A percentile compares a stretch with the other conserved stretches of the same genome.
These are phyloP conservation scores for Pseudochromis fuscus DNA, from an alignment of 2,797 vertebrate species.

Conservation along the genomic window DNA sequence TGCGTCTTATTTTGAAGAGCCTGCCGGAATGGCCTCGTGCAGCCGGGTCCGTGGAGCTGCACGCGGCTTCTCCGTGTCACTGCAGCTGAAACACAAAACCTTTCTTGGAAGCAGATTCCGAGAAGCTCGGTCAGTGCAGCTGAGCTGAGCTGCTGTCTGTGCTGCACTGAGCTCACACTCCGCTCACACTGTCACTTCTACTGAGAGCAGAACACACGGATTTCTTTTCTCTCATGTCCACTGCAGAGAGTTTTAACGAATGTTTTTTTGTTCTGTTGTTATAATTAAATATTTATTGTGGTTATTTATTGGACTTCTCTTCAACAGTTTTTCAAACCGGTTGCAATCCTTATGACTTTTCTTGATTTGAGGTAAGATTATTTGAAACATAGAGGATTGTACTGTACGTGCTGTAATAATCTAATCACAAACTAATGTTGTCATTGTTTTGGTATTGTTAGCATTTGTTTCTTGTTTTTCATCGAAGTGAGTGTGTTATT, in stretches of 20 bases:
- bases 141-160: constrained; percentile 66
- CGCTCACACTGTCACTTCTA: not conserved
- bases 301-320: constrained; percentile 7
- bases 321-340: constrained; percentile 9
- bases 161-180: constrained; percentile 31
- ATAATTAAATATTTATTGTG: constrained; percentile 5
- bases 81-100: constrained; percentile 74
- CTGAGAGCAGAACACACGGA: not conserved
- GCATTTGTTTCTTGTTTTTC: not conserved
- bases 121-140: constrained; percentile 64
- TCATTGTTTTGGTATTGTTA: not conserved
- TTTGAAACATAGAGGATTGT: too few species aligned
- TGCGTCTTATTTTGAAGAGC: constrained; percentile 36
- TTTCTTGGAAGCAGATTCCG: constrained; percentile 81
- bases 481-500: not conserved
- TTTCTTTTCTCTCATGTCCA: not conserved
- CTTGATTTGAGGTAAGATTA: constrained; percentile 71
- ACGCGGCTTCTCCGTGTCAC: constrained; percentile 34
- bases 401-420: too few species aligned
- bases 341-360: constrained; percentile 53
- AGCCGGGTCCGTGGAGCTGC: not conserved
- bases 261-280: not conserved
- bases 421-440: not conserved
- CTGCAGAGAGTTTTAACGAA: not conserved
- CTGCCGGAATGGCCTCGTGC: not conserved